Evolutionary conservation across 1,140 invertebrate species (phyloP), one percentile per base, ranked within the genome.

Genomic region (Calephelis nemesis): DNA sequence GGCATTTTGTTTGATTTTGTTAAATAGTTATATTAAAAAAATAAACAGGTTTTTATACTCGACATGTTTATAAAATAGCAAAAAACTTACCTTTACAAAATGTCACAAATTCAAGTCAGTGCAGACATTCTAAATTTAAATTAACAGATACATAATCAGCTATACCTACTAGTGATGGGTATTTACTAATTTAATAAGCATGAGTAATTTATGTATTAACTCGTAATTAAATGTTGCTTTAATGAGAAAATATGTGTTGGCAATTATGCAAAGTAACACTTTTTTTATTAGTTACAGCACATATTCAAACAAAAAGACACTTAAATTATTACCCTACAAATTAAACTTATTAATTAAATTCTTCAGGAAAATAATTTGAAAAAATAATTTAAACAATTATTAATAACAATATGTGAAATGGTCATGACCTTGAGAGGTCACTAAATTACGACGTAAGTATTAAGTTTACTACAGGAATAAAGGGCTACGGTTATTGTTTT

Each of bases 361-460:
- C n/a, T n/a, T 45, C 2, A 45, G 15, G 19, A 4, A 42, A 7
- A 62, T 42, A 62, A 45, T 7, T 11, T 40, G 12, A 62, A 62
- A 13, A 50, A 50, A 13, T 49, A n/a, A 49, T 13, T 15, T 52
- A 7, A 52, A 13, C 49, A 50, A 13, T 50, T 50, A 19, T 19
- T 39, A 50, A 7, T 49, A 49, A 49, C 8, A 50, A 50, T 11
- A 67, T 60, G 60, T 47, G 13, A 42, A 42, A 42, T 65, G 40
- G 58, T 85, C 77, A 72, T 86, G 83, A 89, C 87, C 87, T 89
- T 89, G 78, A 84, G 69, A 79, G 85, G 85, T 87, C 84, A 83
- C 47, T 63, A 71, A 80, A 78, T 71, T 72, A 72, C 65, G 70
- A 11, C 69, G 74, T 68, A 15, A 13, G 39, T 13, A 50, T 42